A percentile compares a stretch with the other conserved stretches of the same genome.
These are phyloP conservation scores for Trematomus loennbergii DNA, from an alignment of 2,113 vertebrate genomes.

Conservation along the genomic window DNA sequence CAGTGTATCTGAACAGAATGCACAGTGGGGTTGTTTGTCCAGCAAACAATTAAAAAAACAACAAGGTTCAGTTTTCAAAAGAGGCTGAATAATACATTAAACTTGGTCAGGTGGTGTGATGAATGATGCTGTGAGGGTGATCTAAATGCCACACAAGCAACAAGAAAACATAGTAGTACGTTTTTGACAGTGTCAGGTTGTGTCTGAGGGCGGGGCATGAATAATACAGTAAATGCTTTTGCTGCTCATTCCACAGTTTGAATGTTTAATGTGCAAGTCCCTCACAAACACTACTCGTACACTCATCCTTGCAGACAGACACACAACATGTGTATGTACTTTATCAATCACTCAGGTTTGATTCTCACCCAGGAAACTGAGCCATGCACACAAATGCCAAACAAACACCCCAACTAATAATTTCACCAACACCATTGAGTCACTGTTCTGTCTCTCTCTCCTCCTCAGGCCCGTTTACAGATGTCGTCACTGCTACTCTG, in stretches of 20 bases:
- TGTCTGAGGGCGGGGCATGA: slow-evolving; percentile 28
- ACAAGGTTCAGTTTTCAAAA: not conserved
- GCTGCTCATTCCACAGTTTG: slow-evolving; percentile 10
- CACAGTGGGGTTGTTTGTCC: slow-evolving; percentile 29
- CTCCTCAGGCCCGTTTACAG: slow-evolving; percentile 93
- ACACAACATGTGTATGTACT: not conserved
- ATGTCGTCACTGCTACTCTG: slow-evolving; percentile 94
- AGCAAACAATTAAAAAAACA: not conserved
- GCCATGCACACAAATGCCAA: not conserved
- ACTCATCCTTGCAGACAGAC: not conserved
- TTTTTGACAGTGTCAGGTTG: slow-evolving; percentile 2
- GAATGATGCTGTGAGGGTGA: not conserved
- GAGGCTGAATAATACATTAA: not conserved
- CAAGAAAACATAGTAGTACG: not conserved
- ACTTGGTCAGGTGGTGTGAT: too few species aligned
- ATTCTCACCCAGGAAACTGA: not conserved
- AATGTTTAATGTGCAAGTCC: slow-evolving; percentile 25
- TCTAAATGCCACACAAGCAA: not conserved
- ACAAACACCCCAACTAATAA: slow-evolving; percentile 1
- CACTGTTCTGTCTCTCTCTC: slow-evolving; percentile 41
- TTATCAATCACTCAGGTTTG: not conserved
- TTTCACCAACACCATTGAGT: not conserved
- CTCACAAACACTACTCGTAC: not conserved
- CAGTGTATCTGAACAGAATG: not conserved
- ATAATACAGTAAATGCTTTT: slow-evolving; percentile 9